Percentiles rank a stretch among this genome's conserved stretches.
Conservation (phyloP, 2,797 vertebrate species). For the Fistularia commersonii region DNA sequence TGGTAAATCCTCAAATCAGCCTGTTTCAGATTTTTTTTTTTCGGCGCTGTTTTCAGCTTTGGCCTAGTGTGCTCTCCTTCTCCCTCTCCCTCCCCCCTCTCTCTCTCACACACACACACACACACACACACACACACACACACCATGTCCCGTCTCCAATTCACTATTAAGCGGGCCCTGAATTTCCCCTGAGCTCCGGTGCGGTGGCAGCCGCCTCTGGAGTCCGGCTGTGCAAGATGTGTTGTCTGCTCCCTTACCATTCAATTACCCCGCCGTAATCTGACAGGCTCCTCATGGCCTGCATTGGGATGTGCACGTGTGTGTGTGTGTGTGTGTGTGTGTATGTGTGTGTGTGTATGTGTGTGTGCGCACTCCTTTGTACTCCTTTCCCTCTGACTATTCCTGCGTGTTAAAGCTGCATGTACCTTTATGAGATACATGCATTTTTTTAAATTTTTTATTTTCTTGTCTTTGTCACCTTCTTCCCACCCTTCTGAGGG, state of each 20-base stretch:
- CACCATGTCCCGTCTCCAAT: constrained; percentile 55
- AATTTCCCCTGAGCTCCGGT: constrained; percentile 70
- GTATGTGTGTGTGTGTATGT: constrained; percentile 4
- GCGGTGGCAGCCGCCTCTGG: constrained; percentile 57
- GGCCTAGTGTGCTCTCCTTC: not conserved
- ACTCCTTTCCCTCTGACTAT: constrained; percentile 10
- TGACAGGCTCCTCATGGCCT: constrained; percentile 71
- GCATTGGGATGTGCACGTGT: constrained; percentile 50
- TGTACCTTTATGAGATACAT: constrained; percentile 31
- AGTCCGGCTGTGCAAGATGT: constrained; percentile 69
- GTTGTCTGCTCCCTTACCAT: constrained; percentile 70
- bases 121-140: constrained; percentile 17
- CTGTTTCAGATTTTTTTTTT: constrained; percentile 32
- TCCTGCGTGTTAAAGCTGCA: constrained; percentile 20
- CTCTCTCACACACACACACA: constrained; percentile 14
- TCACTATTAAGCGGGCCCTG: constrained; percentile 63
- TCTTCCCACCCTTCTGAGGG: constrained; percentile 35
- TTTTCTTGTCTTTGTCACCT: constrained; percentile 19
- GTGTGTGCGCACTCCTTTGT: constrained; percentile 2
- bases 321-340: constrained; percentile 29
- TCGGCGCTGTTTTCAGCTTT: constrained; percentile 38
- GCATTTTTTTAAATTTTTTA: constrained; percentile 23
- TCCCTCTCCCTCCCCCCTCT: constrained; percentile 13
- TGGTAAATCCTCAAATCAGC: constrained; percentile 37
- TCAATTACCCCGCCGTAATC: constrained; percentile 73